phyloP scores from a whole-genome alignment of 1,140 invertebrate species.

The Leptinotarsa undecemlineata region DNA sequence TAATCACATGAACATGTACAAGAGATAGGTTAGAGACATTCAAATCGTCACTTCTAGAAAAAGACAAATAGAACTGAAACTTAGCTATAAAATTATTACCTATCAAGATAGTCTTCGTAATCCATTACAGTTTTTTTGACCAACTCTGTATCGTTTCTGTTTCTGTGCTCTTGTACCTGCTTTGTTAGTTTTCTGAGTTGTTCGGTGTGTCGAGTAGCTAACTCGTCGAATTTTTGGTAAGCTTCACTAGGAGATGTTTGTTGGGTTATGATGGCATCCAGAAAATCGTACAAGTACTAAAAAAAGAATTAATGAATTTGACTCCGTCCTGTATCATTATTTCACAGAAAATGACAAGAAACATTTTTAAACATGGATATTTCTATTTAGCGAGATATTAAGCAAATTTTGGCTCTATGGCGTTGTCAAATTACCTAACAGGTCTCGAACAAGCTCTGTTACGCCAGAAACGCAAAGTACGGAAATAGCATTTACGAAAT shows the following conservation, averaged over 20 bases:
- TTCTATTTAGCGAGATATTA: no score
- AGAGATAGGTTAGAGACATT: no score
- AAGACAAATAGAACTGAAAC: background rate
- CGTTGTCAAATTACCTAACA: no score
- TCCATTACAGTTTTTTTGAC: slow-evolving; percentile 89
- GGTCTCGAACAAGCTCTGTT: no score
- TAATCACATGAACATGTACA: no score
- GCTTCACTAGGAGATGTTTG: slow-evolving; percentile 97
- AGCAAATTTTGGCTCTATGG: no score
- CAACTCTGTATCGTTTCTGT: slow-evolving; percentile 84
- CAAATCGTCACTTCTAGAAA: no score
- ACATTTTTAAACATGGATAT: no score
- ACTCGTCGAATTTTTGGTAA: slow-evolving; percentile 94
- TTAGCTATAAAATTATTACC: slow-evolving; percentile 18
- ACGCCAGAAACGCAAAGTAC: no score
- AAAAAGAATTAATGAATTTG: slow-evolving; percentile 42
- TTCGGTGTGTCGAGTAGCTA: slow-evolving; percentile 90
- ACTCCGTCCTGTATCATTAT: no score
- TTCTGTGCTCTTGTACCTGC: slow-evolving; percentile 87
- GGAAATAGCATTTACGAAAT: no score
- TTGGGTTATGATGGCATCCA: slow-evolving; percentile 95
- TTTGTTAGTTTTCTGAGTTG: slow-evolving; percentile 90
- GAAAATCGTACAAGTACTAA: slow-evolving; percentile 85
- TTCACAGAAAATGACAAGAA: no score
- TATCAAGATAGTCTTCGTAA: slow-evolving; percentile 89